Evolutionary conservation across 2,113 vertebrate species (phyloP).

Genomic region (Rhineura floridana): DNA sequence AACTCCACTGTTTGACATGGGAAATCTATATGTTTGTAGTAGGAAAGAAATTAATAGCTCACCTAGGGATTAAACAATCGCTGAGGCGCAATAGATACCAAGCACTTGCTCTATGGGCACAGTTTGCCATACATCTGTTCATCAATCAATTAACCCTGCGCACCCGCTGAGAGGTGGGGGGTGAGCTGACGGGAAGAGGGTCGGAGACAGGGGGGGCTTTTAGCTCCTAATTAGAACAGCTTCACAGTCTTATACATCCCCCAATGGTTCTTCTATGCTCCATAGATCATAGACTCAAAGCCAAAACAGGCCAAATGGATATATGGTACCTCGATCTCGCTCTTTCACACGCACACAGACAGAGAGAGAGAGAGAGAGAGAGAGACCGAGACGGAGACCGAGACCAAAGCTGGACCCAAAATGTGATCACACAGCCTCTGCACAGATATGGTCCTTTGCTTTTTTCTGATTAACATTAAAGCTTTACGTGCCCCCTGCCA

Average conservation of each 20-base stretch:
- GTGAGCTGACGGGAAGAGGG: neutral
- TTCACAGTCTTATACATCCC: neutral
- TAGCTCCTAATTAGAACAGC: neutral
- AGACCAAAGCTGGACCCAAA: no score
- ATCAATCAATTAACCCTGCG: slow-evolving; percentile 13
- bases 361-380: no score
- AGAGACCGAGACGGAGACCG: no score
- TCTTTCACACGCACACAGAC: no score
- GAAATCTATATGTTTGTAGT: slow-evolving; percentile 13
- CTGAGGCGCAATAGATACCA: slow-evolving; percentile 4
- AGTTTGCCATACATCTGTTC: neutral
- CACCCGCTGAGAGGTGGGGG: neutral
- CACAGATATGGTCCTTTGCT: no score
- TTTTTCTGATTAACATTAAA: no score
- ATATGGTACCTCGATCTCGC: neutral
- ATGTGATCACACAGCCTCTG: no score
- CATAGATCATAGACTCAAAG: neutral
- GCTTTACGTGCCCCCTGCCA: no score
- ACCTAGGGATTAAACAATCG: slow-evolving; percentile 14
- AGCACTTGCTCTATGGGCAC: neutral
- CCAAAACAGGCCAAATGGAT: neutral
- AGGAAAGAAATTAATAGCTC: slow-evolving; percentile 43
- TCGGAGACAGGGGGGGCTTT: neutral
- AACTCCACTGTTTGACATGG: neutral
- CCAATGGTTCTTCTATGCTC: neutral